Evolutionary conservation across 2,113 vertebrate species (phyloP), one percentile per base, ranked within the genome.

Genomic region (Siniperca knerii): DNA sequence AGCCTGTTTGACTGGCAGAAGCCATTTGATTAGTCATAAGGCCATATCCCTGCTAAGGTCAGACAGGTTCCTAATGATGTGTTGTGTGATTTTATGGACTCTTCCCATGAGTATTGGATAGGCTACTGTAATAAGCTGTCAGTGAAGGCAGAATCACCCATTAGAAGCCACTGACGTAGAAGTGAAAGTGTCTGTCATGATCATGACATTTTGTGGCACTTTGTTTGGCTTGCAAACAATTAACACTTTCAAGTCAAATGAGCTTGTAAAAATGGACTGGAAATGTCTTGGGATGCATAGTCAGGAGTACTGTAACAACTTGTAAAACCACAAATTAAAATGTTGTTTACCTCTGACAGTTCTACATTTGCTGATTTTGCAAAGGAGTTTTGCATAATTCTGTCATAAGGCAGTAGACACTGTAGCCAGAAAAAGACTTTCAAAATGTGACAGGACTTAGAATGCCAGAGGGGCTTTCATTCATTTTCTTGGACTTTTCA

Each of bases 21-120:
- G 73, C 48, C 48, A 66, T 84, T 81, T 86, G 83, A 90, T 90
- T 83, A 77, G 86, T 57, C 7, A 12, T 7, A 4, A 33, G 72
- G 40, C 81, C 66, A 20, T 79, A 77, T 86, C 33, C 79, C 66
- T 57, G 81, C 64, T 90, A 69, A 85, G 75, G 87, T 89, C 84
- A 84, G 79, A 75, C 54, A 61, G 79, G 46, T 86, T 80, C 78
- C 77, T 85, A 88, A 88, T 88, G 82, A 84, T 79, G 85, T 91
- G 85, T 84, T 86, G 73, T 86, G 55, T 57, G 83, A 37, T 87
- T 89, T 92, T 90, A 91, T 90, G 69, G 91, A 90, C 82, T 86
- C 71, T 33, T 86, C 48, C 84, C 57, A 25, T 81, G 77, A 83
- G 80, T 58, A 62, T 71, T 62, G 67, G 61, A 60, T 29, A 33